Conservation (phyloP, 2,888 invertebrate genomes). For the Candidula unifasciata region DNA sequence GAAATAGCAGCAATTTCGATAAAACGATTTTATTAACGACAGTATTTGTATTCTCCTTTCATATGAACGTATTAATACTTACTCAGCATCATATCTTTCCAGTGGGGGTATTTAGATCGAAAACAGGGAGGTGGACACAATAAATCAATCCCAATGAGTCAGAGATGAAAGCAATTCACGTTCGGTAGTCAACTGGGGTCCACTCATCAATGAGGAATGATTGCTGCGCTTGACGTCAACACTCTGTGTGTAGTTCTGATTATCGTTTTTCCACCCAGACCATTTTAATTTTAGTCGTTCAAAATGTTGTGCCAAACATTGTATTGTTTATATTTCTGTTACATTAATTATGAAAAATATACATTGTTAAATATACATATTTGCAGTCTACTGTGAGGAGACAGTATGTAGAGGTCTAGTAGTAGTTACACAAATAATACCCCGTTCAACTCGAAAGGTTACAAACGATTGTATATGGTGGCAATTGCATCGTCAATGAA, state of each 20-base stretch:
- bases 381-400: background rate
- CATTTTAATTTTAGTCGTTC: background rate
- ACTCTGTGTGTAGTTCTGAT: constrained; percentile 62
- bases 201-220: constrained; percentile 47
- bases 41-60: background rate
- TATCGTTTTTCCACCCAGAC: constrained; percentile 61
- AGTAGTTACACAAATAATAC: no score
- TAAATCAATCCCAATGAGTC: constrained; percentile 30
- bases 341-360: background rate
- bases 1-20: background rate
- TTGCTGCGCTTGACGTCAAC: constrained; percentile 62
- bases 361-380: background rate
- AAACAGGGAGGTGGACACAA: background rate
- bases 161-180: constrained; percentile 10
- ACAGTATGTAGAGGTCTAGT: background rate
- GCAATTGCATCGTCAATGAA: no score
- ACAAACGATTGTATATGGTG: no score
- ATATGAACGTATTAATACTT: background rate
- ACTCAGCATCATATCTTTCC: background rate
- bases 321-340: background rate
- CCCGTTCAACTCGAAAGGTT: no score
- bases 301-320: background rate
- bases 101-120: background rate
- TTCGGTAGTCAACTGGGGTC: background rate
- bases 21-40: background rate